Evolutionary conservation across 1,140 invertebrate species (phyloP).

Genomic region (Acromyrmex charruanus): DNA sequence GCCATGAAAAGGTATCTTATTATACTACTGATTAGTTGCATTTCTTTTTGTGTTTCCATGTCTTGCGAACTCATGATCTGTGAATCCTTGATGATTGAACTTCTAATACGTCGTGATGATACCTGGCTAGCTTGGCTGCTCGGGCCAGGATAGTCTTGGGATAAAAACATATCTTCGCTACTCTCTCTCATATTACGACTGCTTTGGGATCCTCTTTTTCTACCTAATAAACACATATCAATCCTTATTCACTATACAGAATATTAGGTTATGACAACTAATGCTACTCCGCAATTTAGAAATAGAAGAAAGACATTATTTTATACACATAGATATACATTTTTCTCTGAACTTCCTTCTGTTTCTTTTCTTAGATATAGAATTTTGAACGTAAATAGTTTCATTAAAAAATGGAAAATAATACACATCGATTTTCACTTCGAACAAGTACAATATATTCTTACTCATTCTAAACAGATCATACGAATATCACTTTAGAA

Average conservation of each 20-base stretch:
- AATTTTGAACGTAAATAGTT: neutral
- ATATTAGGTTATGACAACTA: neutral
- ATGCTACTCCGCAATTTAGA: neutral
- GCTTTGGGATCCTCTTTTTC: neutral
- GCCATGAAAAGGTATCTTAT: conserved; percentile 75
- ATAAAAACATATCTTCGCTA: conserved; percentile 11
- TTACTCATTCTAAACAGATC: conserved; percentile 26
- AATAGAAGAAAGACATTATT: neutral
- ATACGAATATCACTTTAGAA: neutral
- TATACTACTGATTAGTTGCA: conserved; percentile 14
- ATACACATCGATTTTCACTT: neutral
- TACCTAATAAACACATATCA: conserved; percentile 10
- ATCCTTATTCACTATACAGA: neutral
- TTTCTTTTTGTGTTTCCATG: conserved; percentile 44
- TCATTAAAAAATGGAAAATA: neutral
- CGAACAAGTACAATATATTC: neutral
- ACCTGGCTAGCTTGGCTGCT: conserved; percentile 2
- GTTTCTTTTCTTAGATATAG: neutral
- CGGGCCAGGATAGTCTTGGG: neutral
- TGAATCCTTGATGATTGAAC: neutral
- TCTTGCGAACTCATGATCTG: neutral
- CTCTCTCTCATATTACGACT: neutral
- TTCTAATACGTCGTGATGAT: neutral
- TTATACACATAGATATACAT: neutral
- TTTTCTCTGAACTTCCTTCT: neutral